Conservation (phyloP, 2,888 invertebrate genomes). For the Rotaria macrura region DNA sequence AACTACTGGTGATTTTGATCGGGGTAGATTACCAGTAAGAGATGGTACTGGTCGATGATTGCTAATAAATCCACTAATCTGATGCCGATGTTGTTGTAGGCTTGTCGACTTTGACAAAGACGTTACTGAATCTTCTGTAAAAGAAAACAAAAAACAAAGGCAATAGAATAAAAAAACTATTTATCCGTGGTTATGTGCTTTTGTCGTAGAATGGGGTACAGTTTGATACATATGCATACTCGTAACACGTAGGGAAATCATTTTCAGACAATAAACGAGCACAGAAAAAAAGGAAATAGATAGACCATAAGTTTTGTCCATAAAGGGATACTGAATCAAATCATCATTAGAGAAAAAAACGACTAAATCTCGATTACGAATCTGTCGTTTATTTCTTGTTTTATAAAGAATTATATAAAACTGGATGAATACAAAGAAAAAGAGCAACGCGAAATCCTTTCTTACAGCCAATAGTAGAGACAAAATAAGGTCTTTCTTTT, state of each 20-base stretch:
- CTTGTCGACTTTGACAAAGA: background rate
- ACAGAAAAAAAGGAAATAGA: background rate
- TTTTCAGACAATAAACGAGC: too few relatives aligned
- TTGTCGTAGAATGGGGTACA: too few relatives aligned
- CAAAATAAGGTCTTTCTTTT: background rate
- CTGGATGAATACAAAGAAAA: background rate
- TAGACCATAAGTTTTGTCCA: background rate
- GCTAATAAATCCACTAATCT: background rate
- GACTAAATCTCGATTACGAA: background rate
- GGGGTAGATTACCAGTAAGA: background rate
- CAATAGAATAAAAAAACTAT: too few relatives aligned
- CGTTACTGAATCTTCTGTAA: background rate
- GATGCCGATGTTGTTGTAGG: background rate
- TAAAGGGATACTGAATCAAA: background rate
- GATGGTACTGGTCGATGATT: background rate
- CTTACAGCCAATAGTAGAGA: background rate
- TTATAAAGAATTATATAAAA: background rate
- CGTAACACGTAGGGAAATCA: too few relatives aligned
- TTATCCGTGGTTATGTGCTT: too few relatives aligned
- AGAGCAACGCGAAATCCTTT: background rate
- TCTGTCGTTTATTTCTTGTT: background rate
- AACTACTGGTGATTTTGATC: background rate
- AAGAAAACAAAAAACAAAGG: background rate
- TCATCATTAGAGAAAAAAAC: background rate
- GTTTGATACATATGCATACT: too few relatives aligned